phyloP scores from a whole-genome alignment of 2,888 invertebrate species.

The Drosophila hamatofila region DNA sequence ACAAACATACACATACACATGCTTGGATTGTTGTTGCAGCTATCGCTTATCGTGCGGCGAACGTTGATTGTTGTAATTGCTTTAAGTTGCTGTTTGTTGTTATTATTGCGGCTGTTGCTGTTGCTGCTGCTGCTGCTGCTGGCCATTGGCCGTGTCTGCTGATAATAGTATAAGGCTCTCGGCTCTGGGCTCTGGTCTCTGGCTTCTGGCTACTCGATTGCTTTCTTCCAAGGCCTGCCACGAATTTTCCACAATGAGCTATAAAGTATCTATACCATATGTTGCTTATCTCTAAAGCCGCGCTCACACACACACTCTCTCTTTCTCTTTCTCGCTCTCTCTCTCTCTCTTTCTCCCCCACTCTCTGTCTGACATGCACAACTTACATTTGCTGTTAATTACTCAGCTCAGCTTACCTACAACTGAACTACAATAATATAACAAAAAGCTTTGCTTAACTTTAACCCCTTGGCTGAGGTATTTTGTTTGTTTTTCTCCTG shows the following conservation, averaged over 20 bases:
- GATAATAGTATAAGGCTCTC: slow-evolving; percentile 36
- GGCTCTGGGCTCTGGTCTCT: slow-evolving; percentile 19
- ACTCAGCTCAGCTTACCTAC: slow-evolving; percentile 50
- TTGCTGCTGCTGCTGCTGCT: slow-evolving; percentile 29
- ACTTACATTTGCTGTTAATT: slow-evolving; percentile 58
- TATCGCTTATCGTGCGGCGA: slow-evolving; percentile 58
- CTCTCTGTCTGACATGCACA: not conserved
- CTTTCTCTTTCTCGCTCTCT: not conserved
- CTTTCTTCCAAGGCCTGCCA: slow-evolving; percentile 41
- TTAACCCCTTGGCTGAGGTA: slow-evolving; percentile 40
- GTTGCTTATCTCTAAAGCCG: slow-evolving; percentile 43
- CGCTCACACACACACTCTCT: not conserved
- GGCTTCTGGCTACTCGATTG: slow-evolving; percentile 1
- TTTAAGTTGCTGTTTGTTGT: slow-evolving; percentile 42
- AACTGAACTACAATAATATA: slow-evolving; percentile 10
- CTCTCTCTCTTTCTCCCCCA: not conserved
- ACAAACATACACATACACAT: slow-evolving; percentile 3
- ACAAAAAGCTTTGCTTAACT: slow-evolving; percentile 45
- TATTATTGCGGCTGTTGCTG: slow-evolving; percentile 12
- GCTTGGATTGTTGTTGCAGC: slow-evolving; percentile 18
- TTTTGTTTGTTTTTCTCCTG: slow-evolving; percentile 30
- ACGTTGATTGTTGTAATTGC: slow-evolving; percentile 71
- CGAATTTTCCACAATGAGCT: slow-evolving; percentile 38
- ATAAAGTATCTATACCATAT: slow-evolving; percentile 39
- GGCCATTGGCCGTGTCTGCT: slow-evolving; percentile 60